Evolutionary conservation across 2,113 vertebrate genomes (phyloP).

Genomic region (Pelecanus crispus): DNA sequence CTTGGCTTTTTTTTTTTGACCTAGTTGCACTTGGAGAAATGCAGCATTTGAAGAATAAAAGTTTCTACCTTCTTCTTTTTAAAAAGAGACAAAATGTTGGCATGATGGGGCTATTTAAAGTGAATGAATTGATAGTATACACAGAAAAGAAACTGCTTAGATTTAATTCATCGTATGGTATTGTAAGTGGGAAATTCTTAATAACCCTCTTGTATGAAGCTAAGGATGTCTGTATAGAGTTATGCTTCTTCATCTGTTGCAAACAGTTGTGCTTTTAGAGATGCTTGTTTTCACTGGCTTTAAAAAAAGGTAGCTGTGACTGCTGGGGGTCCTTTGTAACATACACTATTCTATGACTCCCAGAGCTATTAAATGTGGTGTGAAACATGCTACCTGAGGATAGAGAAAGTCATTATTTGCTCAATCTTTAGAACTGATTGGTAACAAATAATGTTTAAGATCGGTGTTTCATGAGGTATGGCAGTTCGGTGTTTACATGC

Average conservation of each 20-base stretch:
- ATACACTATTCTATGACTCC: rapidly evolving
- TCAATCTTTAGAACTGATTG: not conserved
- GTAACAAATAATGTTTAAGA: not conserved
- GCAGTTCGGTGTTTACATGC: not conserved
- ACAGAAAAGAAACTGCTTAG: not conserved
- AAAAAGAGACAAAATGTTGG: rapidly evolving
- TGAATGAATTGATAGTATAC: not conserved
- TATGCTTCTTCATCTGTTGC: not conserved
- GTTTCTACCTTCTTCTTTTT: not conserved
- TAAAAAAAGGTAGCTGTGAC: not conserved
- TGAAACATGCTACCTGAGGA: not conserved
- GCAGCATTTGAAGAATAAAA: not conserved
- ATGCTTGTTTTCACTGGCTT: not conserved
- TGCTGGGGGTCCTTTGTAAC: not conserved
- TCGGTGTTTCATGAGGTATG: not conserved
- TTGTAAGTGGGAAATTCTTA: not conserved
- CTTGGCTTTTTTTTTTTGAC: not conserved
- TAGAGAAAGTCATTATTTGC: not conserved
- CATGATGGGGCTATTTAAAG: not conserved
- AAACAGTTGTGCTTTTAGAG: not conserved
- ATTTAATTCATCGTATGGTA: not conserved
- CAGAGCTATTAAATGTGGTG: not conserved
- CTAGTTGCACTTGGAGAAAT: not conserved
- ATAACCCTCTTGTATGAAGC: not conserved
- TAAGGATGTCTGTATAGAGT: not conserved